Evolutionary conservation across 1,140 invertebrate species (phyloP).

Genomic region (Bombus balteatus): DNA sequence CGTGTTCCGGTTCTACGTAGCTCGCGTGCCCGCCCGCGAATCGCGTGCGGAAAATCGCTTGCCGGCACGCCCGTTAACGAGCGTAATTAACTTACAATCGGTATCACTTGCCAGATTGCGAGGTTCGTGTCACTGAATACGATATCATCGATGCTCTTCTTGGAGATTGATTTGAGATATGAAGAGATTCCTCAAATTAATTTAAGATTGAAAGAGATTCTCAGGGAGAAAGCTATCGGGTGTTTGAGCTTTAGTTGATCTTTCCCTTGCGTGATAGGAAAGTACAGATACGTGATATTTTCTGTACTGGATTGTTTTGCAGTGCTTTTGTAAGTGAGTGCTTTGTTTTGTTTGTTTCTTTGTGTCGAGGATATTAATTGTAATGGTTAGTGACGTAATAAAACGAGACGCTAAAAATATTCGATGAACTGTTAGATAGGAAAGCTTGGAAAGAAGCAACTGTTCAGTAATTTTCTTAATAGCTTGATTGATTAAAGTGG

Average conservation of each 20-base stretch:
- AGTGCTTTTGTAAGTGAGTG: not conserved
- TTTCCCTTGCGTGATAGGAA: too few relatives aligned
- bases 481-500: not conserved
- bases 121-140: not conserved
- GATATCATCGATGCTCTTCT: not conserved
- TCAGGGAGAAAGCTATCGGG: too few relatives aligned
- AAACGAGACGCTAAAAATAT: not conserved
- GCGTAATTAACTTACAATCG: constrained; percentile 34
- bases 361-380: not conserved
- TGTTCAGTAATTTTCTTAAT: not conserved
- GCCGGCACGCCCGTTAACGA: not conserved
- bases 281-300: too few relatives aligned
- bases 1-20: not conserved
- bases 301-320: too few relatives aligned
- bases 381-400: not conserved
- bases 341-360: not conserved
- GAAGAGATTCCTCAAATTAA: too few relatives aligned
- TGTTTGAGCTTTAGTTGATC: too few relatives aligned
- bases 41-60: constrained; percentile 12
- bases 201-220: too few relatives aligned
- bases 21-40: not conserved
- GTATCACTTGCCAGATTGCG: not conserved
- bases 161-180: not conserved
- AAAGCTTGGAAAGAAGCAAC: not conserved
- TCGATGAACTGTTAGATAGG: not conserved